Evolutionary conservation across 30 jellyfish, hydroid and myxozoan genomes (phyloP).

Genomic region (Sanderia malayensis): DNA sequence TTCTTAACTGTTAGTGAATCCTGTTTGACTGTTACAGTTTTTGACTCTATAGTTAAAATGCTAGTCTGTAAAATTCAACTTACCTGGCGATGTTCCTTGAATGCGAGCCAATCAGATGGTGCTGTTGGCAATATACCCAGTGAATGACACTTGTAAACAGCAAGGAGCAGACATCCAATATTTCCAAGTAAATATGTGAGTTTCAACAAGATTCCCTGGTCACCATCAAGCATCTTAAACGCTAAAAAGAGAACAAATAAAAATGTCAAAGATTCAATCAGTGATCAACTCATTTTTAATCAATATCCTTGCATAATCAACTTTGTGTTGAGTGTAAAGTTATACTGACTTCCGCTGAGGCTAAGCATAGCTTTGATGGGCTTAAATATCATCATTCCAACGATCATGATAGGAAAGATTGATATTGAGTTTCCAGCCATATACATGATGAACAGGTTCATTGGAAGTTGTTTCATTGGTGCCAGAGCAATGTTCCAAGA

Average conservation of each 20-base stretch:
- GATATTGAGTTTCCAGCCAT: constrained; percentile 97
- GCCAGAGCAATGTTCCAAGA: constrained; percentile 98
- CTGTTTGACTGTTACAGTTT: too few relatives aligned
- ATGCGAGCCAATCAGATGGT: constrained; percentile 98
- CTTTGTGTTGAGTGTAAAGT: too few relatives aligned
- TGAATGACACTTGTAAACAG: constrained; percentile 90
- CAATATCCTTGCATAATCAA: too few relatives aligned
- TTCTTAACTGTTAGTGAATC: too few relatives aligned
- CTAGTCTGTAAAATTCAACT: too few relatives aligned
- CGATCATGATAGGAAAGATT: constrained; percentile 91
- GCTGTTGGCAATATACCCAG: constrained; percentile 96
- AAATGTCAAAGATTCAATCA: too few relatives aligned
- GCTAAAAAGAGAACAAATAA: constrained; percentile 57
- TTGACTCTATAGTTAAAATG: too few relatives aligned
- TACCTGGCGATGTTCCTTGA: constrained; percentile 94
- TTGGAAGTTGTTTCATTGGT: constrained; percentile 95
- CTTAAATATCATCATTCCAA: constrained; percentile 95
- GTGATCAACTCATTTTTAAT: too few relatives aligned
- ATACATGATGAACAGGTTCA: constrained; percentile 93
- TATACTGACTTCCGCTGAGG: constrained; percentile 62
- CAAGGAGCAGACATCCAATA: constrained; percentile 60
- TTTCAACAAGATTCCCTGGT: constrained; percentile 76
- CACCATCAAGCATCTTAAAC: constrained; percentile 87
- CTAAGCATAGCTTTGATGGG: constrained; percentile 82
- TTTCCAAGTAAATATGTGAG: constrained; percentile 83